Base-by-base conservation (phyloP, 30 jellyfish, hydroid and myxozoan genomes). In the Turritopsis dohrnii region DNA sequence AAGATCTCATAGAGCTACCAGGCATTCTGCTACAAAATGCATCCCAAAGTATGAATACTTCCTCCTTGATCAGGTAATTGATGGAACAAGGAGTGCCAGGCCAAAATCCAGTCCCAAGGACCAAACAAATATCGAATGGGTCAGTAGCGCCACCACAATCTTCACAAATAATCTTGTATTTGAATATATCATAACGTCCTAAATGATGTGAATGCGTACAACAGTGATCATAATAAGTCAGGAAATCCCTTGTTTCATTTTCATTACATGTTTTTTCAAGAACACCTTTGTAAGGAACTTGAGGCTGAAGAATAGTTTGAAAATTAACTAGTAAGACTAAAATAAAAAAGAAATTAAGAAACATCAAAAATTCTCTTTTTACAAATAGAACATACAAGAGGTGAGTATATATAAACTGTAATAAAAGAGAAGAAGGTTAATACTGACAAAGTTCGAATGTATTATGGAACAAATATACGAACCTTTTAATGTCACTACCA, bases 11-110 rank as follows among this genome's bases (percentile, higher is more conserved):
- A 60, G 73, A 60, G 73, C 73, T 60, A 60, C 73, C 73, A 60
- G 73, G 73, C 73, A 60, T 60, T 60, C 73, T 60, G 73, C 73
- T 60, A 60, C 73, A 23, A 60, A 60, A 60, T 60, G 0, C 73
- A 60, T 60, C 73, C 73, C 73, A 60, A 18, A 60, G 21, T 60
- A 60, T 60, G 21, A 60, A 60, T 18, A 60, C 73, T 18, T 60
- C 73, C 21, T 60, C 73, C 21, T 60, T 60, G 21, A 60, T 60
- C 73, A 60, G 73, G 21, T 60, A 23, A 60, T 60, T 60, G 21
- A 60, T 60, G 73, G 73, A 60, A 60, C 73, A 60, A 21, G 73
- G 73, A 60, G 22, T 60, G 22, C 73, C 73, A 60, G 73, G 73
- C 73, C 73, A 60, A 60, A 18, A 60, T 23, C 73, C 73, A 18